Evolutionary conservation across 2,797 vertebrate species (phyloP).

Genomic region (Diceros bicornis): DNA sequence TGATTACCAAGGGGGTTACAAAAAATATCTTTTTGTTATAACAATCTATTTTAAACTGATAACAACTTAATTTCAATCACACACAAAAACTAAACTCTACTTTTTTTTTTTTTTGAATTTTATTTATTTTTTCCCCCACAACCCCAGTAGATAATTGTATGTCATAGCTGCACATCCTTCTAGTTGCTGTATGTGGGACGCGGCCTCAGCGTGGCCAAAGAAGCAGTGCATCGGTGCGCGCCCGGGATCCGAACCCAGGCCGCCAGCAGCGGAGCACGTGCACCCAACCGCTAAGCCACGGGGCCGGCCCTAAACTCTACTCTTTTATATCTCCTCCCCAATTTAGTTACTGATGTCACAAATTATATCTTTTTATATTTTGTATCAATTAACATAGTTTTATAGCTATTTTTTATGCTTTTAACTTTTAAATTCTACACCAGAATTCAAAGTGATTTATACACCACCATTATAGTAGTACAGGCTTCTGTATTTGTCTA

Average conservation of each 20-base stretch:
- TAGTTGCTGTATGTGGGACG: too few relatives aligned
- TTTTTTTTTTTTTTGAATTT: too few relatives aligned
- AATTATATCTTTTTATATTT: background rate
- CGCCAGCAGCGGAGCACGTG: too few relatives aligned
- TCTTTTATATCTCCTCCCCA: background rate
- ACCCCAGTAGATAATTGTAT: too few relatives aligned
- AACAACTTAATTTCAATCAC: background rate
- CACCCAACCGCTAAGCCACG: too few relatives aligned
- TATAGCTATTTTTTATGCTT: background rate
- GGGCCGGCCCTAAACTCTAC: background rate
- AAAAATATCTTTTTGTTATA: background rate
- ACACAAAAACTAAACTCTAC: background rate
- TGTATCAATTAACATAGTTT: background rate
- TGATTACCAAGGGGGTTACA: background rate
- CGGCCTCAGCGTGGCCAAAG: too few relatives aligned
- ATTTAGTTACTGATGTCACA: background rate
- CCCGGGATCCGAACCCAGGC: too few relatives aligned
- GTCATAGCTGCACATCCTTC: too few relatives aligned
- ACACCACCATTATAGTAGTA: background rate
- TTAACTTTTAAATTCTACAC: background rate
- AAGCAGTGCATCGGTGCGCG: too few relatives aligned
- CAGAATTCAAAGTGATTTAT: background rate
- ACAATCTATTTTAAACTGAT: background rate
- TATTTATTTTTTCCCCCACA: too few relatives aligned
- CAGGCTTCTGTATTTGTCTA: background rate